Evolutionary conservation across 2,888 invertebrate species (phyloP).

Genomic region (Melangyna quadrimaculata): DNA sequence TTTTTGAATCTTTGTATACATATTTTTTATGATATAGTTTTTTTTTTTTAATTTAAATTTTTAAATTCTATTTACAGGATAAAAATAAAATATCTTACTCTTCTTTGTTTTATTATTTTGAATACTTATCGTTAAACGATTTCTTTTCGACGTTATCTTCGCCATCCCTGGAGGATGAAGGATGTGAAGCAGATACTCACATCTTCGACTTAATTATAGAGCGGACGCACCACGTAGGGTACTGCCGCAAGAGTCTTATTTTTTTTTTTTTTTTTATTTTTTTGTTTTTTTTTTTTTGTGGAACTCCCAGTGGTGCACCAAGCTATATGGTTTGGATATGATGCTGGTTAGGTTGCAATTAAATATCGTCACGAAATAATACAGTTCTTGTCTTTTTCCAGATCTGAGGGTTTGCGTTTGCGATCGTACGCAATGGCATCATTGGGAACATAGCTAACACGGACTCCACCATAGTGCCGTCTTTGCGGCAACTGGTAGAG

Average conservation of each 20-base stretch:
- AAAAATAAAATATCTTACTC: slow-evolving; percentile 62
- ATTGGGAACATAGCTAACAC: slow-evolving; percentile 96
- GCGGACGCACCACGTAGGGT: slow-evolving; percentile 12
- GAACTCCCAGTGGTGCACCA: slow-evolving; percentile 32
- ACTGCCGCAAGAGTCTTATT: slow-evolving; percentile 33
- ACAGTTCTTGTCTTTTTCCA: slow-evolving; percentile 89
- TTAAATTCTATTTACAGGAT: slow-evolving; percentile 61
- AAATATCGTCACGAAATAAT: slow-evolving; percentile 89
- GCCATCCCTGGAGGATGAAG: background rate
- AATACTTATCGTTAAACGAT: slow-evolving; percentile 69
- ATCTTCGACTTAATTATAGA: slow-evolving; percentile 49
- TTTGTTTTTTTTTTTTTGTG: slow-evolving; percentile 44
- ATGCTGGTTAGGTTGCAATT: slow-evolving; percentile 65
- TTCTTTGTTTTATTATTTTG: slow-evolving; percentile 59
- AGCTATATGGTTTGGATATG: slow-evolving; percentile 38
- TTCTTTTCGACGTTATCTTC: slow-evolving; percentile 25
- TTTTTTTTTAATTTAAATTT: slow-evolving; percentile 20
- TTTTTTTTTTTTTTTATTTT: background rate
- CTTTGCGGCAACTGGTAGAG: slow-evolving; percentile 92
- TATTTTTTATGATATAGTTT: slow-evolving; percentile 43
- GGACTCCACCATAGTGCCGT: slow-evolving; percentile 91
- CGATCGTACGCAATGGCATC: slow-evolving; percentile 93
- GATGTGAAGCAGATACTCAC: background rate
- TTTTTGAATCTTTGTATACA: slow-evolving; percentile 63
- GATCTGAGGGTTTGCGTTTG: slow-evolving; percentile 83